These are phyloP conservation scores for Neocloeon triangulifer DNA, from an alignment of 1,140 invertebrate genomes.

Conservation along the genomic window DNA sequence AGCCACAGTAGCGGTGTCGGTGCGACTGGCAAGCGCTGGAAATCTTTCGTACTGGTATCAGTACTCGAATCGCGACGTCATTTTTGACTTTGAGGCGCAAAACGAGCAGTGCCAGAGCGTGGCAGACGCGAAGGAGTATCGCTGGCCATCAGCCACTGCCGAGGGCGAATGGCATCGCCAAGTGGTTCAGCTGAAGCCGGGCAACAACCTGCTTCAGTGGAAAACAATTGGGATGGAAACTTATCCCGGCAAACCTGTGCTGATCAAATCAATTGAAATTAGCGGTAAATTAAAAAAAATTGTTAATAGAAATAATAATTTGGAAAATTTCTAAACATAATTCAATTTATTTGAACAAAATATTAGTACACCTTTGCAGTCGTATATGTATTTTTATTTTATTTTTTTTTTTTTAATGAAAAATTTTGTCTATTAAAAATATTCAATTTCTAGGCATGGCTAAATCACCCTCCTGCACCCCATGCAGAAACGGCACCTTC, in stretches of 20 bases:
- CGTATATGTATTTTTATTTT: not conserved
- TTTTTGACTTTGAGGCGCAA: slow-evolving; percentile 27
- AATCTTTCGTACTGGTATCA: slow-evolving; percentile 25
- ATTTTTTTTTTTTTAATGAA: not conserved
- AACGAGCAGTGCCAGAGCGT: slow-evolving; percentile 26
- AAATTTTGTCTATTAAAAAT: not conserved
- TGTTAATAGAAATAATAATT: too few relatives aligned
- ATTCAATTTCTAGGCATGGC: slow-evolving; percentile 25
- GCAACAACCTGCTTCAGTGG: slow-evolving; percentile 27
- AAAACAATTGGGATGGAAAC: slow-evolving; percentile 22
- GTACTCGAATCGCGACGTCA: slow-evolving; percentile 21
- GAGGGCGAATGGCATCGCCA: slow-evolving; percentile 24
- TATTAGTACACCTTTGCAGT: too few relatives aligned
- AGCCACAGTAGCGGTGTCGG: slow-evolving; percentile 22
- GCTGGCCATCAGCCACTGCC: slow-evolving; percentile 21
- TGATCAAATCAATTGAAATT: slow-evolving; percentile 20
- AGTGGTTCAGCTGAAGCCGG: slow-evolving; percentile 19
- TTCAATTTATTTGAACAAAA: not conserved
- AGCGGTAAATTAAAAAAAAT: slow-evolving; percentile 14
- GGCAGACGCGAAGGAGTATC: slow-evolving; percentile 17
- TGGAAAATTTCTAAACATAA: too few relatives aligned
- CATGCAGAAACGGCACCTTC: slow-evolving; percentile 29
- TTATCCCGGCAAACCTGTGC: slow-evolving; percentile 16
- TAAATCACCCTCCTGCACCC: slow-evolving; percentile 30
- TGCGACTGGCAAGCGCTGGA: slow-evolving; percentile 26